phyloP scores from a whole-genome alignment of 2,888 invertebrate species.

The Schizaphis graminum region DNA sequence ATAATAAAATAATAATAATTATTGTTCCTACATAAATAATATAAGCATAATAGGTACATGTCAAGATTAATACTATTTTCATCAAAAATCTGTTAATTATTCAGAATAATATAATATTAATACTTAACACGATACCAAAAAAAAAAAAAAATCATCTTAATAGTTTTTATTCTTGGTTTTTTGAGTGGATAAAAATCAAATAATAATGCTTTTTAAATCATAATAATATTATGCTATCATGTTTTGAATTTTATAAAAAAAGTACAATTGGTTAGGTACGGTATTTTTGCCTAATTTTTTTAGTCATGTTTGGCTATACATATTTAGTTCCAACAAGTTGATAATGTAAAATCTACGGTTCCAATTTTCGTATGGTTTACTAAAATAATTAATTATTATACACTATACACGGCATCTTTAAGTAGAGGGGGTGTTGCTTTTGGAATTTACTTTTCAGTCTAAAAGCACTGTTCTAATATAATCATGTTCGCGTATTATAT shows the following conservation, averaged over 20 bases:
- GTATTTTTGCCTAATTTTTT: neutral
- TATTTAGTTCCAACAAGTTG: neutral
- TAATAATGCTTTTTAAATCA: neutral
- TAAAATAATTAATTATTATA: neutral
- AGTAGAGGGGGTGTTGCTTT: no score
- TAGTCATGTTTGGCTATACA: neutral
- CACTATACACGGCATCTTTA: no score
- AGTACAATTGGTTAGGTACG: neutral
- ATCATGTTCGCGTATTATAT: no score
- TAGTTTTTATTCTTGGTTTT: neutral
- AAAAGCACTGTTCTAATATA: no score
- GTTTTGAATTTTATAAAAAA: neutral
- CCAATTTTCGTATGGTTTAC: neutral
- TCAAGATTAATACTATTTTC: neutral
- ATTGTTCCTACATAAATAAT: neutral
- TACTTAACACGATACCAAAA: neutral
- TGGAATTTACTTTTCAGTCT: no score
- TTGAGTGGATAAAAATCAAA: neutral
- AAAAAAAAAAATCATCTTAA: neutral
- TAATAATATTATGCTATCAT: neutral
- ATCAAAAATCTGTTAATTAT: neutral
- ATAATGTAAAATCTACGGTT: neutral
- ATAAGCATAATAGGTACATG: neutral
- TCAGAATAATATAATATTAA: neutral
- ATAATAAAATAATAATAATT: neutral